A percentile compares a stretch with the other conserved stretches of the same genome.
Evolutionary conservation across 2,888 invertebrate species (phyloP).

Genomic region (Acanthosepion esculentum): DNA sequence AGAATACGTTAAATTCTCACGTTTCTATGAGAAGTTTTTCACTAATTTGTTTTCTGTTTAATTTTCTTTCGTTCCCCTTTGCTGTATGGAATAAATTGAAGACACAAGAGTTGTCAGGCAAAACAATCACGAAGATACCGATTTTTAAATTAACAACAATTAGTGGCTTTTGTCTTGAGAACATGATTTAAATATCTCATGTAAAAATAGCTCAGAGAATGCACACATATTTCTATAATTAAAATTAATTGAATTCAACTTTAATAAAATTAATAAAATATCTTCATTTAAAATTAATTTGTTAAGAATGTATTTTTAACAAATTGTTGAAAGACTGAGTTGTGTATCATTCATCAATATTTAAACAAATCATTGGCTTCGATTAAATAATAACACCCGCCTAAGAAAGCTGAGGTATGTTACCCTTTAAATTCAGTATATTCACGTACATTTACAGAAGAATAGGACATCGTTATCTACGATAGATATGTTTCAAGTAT

Average conservation of each 20-base stretch:
- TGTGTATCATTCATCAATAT: background rate
- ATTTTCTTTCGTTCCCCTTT: background rate
- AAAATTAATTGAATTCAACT: background rate
- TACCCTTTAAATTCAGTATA: background rate
- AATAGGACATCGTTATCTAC: no score
- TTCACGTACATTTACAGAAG: background rate
- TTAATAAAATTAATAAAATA: background rate
- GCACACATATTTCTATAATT: background rate
- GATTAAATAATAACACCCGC: background rate
- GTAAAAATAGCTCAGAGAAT: background rate
- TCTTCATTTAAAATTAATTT: background rate
- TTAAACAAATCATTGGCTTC: background rate
- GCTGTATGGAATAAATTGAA: background rate
- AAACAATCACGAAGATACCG: background rate
- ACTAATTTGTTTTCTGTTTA: background rate
- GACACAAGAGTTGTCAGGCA: background rate
- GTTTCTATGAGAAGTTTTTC: background rate
- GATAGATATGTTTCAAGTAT: no score
- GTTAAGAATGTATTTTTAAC: background rate
- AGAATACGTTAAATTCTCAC: background rate
- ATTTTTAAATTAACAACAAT: background rate
- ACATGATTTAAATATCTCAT: slow-evolving; percentile 4
- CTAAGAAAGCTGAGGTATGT: background rate
- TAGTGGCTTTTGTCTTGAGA: background rate
- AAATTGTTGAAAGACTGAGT: background rate